Conservation (phyloP, 1,140 invertebrate genomes). For the Meloidogyne floridensis region DNA sequence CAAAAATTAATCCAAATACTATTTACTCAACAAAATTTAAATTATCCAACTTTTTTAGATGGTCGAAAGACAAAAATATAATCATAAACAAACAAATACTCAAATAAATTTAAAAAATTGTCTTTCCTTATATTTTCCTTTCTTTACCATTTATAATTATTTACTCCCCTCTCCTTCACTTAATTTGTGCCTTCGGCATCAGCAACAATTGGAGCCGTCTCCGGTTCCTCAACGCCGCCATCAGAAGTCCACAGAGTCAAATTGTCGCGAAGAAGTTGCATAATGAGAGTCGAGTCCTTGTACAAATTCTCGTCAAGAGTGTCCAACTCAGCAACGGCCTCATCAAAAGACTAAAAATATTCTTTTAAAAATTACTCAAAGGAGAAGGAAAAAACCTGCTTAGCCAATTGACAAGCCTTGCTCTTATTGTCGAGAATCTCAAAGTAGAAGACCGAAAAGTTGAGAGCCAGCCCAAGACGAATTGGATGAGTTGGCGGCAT, state of each 20-base stretch:
- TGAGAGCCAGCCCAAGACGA: slow-evolving; percentile 69
- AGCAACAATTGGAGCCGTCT: no score
- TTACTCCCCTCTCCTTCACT: no score
- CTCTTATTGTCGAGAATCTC: slow-evolving; percentile 79
- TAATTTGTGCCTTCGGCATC: no score
- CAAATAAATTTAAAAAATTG: no score
- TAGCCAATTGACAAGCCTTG: slow-evolving; percentile 95
- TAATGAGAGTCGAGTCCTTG: slow-evolving; percentile 97
- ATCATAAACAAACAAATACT: no score
- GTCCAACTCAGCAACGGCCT: slow-evolving; percentile 96
- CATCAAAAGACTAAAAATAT: slow-evolving; percentile 85
- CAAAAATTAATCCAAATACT: no score
- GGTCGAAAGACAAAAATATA: no score
- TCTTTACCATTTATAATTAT: no score
- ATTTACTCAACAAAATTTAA: no score
- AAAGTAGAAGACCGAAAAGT: slow-evolving; percentile 96
- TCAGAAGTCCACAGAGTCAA: slow-evolving; percentile 45
- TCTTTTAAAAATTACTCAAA: slow-evolving; percentile 13
- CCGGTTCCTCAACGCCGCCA: no score
- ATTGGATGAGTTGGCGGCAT: slow-evolving; percentile 91
- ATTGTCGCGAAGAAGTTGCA: slow-evolving; percentile 80
- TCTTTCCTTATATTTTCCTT: no score
- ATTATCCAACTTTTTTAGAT: no score
- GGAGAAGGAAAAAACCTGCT: slow-evolving; percentile 76
- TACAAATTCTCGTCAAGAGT: slow-evolving; percentile 97